Percentiles rank a stretch among this genome's conserved stretches.
Evolutionary conservation across 2,113 vertebrate genomes (phyloP).

Genomic region (Chlamydotis undulata): DNA sequence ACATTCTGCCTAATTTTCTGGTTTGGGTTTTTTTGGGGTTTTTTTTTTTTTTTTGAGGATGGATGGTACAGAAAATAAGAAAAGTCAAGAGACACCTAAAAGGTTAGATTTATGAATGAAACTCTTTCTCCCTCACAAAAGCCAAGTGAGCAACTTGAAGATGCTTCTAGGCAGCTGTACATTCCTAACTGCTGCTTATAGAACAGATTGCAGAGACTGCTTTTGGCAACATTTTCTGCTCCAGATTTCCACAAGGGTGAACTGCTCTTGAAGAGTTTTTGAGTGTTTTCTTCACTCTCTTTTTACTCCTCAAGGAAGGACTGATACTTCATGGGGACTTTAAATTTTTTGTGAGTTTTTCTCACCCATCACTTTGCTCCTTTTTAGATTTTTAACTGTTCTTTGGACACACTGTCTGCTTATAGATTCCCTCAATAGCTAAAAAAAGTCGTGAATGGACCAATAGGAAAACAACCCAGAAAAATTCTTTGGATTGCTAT

Average conservation of each 20-base stretch:
- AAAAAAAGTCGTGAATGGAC: background rate
- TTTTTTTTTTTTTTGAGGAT: background rate
- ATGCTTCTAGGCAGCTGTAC: constrained; percentile 40
- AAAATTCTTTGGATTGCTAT: background rate
- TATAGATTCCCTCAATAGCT: background rate
- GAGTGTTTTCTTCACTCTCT: background rate
- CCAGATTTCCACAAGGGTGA: constrained; percentile 4
- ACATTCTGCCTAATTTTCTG: background rate
- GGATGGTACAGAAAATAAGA: background rate
- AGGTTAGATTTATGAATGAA: constrained; percentile 11
- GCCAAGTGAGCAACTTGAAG: constrained; percentile 32
- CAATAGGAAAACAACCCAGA: background rate
- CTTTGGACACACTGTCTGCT: background rate
- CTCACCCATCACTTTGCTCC: background rate
- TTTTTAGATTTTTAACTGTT: background rate
- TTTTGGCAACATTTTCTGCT: constrained; percentile 32
- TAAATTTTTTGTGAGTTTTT: background rate
- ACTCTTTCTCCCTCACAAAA: background rate
- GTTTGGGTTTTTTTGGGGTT: background rate
- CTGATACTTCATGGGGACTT: background rate
- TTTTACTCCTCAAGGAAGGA: background rate
- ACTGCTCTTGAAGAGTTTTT: background rate
- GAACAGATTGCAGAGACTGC: constrained; percentile 32
- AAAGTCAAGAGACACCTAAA: background rate
- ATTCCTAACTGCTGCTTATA: constrained; percentile 20